These are phyloP conservation scores for Noturus placidus DNA, from an alignment of 2,113 vertebrate genomes.

Conservation along the genomic window DNA sequence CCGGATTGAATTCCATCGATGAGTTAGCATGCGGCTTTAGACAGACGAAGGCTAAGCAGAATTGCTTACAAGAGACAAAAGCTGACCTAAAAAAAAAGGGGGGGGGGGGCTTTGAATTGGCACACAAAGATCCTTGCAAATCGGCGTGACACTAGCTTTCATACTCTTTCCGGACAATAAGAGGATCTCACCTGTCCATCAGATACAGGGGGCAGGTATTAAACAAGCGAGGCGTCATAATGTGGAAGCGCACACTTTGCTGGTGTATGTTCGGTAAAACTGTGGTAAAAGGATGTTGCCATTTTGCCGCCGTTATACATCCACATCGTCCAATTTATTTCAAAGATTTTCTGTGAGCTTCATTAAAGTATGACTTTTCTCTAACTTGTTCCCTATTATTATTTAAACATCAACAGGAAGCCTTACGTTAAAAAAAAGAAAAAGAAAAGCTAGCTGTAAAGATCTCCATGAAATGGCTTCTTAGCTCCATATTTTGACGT, in stretches of 20 bases:
- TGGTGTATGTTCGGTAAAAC: neutral
- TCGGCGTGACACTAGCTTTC: neutral
- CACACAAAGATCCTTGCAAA: neutral
- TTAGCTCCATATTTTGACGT: too few species aligned
- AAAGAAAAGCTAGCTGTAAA: too few species aligned
- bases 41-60: slow-evolving; percentile 15
- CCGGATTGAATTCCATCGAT: slow-evolving; percentile 12
- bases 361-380: neutral
- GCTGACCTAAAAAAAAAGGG: neutral
- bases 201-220: neutral
- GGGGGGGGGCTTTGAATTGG: too few species aligned
- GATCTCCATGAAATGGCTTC: too few species aligned
- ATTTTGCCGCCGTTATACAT: neutral
- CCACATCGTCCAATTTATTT: neutral
- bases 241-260: neutral
- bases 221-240: neutral
- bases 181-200: neutral
- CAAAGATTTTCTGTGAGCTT: neutral
- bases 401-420: neutral
- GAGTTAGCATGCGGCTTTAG: slow-evolving; percentile 23
- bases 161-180: neutral
- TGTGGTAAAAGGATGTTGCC: neutral
- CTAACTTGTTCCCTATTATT: neutral
- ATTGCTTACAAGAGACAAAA: neutral
- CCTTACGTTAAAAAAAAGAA: too few species aligned